phyloP scores from a whole-genome alignment of 2,888 invertebrate species.

The Eupithecia insigniata region DNA sequence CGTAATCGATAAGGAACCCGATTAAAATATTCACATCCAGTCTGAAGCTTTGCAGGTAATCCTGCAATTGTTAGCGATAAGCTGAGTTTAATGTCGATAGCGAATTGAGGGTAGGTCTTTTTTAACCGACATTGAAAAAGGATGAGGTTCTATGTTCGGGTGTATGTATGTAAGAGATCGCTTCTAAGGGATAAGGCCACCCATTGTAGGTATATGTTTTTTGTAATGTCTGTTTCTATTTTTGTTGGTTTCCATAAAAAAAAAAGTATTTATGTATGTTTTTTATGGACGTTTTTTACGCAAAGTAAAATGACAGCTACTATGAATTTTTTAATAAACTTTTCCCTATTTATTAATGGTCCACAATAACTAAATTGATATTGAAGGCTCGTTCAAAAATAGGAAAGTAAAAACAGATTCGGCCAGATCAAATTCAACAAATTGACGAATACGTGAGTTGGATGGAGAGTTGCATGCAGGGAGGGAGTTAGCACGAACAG shows the following conservation, averaged over 20 bases:
- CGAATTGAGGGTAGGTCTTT: background rate
- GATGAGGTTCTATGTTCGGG: no score
- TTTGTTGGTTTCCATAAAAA: no score
- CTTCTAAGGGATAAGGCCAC: no score
- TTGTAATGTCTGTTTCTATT: no score
- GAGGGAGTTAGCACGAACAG: background rate
- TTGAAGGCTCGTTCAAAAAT: conserved; percentile 20
- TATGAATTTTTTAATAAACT: background rate
- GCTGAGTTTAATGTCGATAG: conserved; percentile 16
- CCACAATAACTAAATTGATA: conserved; percentile 13
- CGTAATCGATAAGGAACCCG: conserved; percentile 50
- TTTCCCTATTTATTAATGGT: background rate
- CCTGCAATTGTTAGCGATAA: conserved; percentile 34
- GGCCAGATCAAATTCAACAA: conserved; percentile 44
- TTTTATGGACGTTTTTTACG: no score
- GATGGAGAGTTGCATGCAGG: conserved; percentile 19
- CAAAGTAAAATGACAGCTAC: background rate
- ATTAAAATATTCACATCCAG: conserved; percentile 54
- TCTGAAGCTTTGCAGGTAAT: conserved; percentile 43
- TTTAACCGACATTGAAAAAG: no score
- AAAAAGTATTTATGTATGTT: no score
- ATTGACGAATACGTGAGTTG: conserved; percentile 44
- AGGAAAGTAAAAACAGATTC: conserved; percentile 25
- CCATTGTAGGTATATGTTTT: no score
- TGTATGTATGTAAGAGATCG: no score